Evolutionary conservation across 2,797 vertebrate species (phyloP).

Genomic region (Enteromius mattozi): DNA sequence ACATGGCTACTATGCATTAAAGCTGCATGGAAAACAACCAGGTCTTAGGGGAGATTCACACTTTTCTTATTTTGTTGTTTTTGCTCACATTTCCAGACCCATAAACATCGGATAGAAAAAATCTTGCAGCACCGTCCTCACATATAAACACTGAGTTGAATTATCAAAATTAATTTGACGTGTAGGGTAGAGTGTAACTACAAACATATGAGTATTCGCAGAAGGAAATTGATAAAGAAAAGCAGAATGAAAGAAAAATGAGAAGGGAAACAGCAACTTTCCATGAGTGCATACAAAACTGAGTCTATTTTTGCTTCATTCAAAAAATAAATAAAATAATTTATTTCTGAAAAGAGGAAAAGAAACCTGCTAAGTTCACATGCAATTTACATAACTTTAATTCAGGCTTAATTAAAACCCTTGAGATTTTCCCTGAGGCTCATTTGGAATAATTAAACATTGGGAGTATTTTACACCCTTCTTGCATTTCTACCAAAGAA

Average conservation of each 20-base stretch:
- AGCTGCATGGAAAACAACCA: constrained; percentile 25
- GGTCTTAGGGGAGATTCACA: constrained; percentile 23
- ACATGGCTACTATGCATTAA: constrained; percentile 22
- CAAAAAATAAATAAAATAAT: not conserved
- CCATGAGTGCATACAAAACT: not conserved
- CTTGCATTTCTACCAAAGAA: constrained; percentile 19
- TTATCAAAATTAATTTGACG: not conserved
- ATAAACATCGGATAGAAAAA: constrained; percentile 30
- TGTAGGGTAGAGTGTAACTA: not conserved
- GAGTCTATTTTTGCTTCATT: not conserved
- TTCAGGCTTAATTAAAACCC: constrained; percentile 81
- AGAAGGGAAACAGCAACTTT: not conserved
- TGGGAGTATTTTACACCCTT: constrained; percentile 58
- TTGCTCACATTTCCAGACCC: constrained; percentile 12
- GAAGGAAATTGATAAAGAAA: not conserved
- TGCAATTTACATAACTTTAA: constrained; percentile 80
- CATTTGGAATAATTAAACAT: constrained; percentile 76
- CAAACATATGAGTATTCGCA: not conserved
- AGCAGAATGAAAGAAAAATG: not conserved
- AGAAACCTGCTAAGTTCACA: constrained; percentile 62
- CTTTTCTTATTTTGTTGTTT: constrained; percentile 36
- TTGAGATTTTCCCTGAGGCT: constrained; percentile 71
- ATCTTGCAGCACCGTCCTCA: not conserved
- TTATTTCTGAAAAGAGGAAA: constrained; percentile 4
- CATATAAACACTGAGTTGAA: constrained; percentile 6